A percentile compares a stretch with the other conserved stretches of the same genome.
These are phyloP conservation scores for Ichneumoninae sp. DNA, from an alignment of 2,888 invertebrate species.

Conservation along the genomic window DNA sequence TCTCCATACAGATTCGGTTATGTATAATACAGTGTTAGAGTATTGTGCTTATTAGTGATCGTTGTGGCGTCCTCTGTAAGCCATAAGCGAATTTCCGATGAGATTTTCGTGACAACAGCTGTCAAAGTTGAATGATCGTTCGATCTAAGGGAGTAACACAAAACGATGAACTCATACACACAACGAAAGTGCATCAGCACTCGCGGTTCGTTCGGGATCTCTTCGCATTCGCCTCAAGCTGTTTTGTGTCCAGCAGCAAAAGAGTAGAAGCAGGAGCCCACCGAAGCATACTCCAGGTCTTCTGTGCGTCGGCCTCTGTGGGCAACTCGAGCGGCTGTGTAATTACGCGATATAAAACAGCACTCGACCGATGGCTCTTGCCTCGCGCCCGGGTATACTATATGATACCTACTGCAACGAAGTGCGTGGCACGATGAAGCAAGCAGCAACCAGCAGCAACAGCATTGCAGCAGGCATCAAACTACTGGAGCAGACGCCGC, in stretches of 20 bases:
- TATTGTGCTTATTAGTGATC: neutral
- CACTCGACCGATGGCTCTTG: constrained; percentile 55
- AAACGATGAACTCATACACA: constrained; percentile 1
- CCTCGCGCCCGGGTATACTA: constrained; percentile 30
- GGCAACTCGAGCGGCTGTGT: constrained; percentile 61
- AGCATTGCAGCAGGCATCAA: constrained; percentile 49
- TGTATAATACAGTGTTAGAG: neutral
- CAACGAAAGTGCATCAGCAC: constrained; percentile 10
- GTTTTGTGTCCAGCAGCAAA: constrained; percentile 29
- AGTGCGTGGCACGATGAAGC: constrained; percentile 24
- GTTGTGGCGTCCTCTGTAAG: neutral
- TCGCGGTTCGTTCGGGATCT: constrained; percentile 7
- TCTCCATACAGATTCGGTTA: neutral
- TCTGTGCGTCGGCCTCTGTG: constrained; percentile 39
- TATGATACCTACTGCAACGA: constrained; percentile 1
- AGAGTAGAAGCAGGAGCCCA: constrained; percentile 22
- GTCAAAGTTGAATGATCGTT: constrained; percentile 3
- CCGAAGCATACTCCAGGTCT: constrained; percentile 18
- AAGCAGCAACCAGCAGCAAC: constrained; percentile 25
- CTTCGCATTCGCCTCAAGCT: constrained; percentile 30
- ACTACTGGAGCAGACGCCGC: constrained; percentile 38
- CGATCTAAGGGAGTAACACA: neutral
- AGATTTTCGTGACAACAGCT: constrained; percentile 8
- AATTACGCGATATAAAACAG: constrained; percentile 70
- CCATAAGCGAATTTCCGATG: neutral